A percentile compares a stretch with the other conserved stretches of the same genome.
phyloP scores from a whole-genome alignment of 2,113 vertebrate genomes.

The Taurulus bubalis region DNA sequence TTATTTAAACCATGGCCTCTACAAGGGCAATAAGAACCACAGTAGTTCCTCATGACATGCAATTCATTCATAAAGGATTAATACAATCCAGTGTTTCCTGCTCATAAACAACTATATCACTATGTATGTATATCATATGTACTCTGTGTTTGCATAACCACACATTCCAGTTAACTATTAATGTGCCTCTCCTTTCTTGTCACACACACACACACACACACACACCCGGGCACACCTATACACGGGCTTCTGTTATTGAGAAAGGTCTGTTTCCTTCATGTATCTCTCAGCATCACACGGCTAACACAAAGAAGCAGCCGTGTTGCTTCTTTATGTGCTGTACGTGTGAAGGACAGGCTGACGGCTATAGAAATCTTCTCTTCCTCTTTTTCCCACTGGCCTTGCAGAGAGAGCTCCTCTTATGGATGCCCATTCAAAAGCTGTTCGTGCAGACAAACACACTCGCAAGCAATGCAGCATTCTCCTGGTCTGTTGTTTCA shows the following conservation, averaged over 20 bases:
- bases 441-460: background rate
- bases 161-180: background rate
- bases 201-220: background rate
- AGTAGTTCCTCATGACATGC: slow-evolving; percentile 38
- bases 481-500: background rate
- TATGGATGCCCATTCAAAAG: background rate
- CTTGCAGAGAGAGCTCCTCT: background rate
- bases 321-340: background rate
- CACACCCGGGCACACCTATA: background rate
- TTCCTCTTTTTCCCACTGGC: background rate
- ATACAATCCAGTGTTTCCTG: slow-evolving; percentile 51
- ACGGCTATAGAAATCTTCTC: background rate
- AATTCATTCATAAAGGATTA: slow-evolving; percentile 58
- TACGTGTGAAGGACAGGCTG: background rate
- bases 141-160: slow-evolving; percentile 25
- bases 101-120: slow-evolving; percentile 32
- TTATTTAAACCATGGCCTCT: slow-evolving; percentile 29
- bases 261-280: background rate
- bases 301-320: background rate
- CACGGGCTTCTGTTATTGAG: background rate
- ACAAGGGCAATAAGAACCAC: slow-evolving; percentile 60
- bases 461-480: background rate
- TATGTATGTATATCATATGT: too few species aligned
- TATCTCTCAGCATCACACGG: background rate
- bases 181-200: background rate